Percentiles rank a stretch among this genome's conserved stretches.
These are phyloP conservation scores for Pagetopsis macropterus DNA, from an alignment of 2,797 vertebrate species.

Conservation along the genomic window DNA sequence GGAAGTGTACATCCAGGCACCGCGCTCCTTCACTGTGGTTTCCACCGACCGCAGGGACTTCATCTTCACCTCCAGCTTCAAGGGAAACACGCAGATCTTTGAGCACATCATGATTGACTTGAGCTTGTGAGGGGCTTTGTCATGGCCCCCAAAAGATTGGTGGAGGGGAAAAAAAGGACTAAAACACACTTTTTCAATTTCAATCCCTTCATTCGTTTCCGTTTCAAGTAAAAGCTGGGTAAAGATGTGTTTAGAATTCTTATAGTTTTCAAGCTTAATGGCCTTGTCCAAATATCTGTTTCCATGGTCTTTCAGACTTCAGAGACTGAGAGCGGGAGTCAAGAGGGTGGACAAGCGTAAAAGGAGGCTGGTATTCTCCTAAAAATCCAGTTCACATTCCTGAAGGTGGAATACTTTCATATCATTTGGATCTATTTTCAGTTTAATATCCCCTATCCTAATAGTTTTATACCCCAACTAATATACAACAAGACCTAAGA, in stretches of 20 bases:
- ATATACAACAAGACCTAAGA: conserved; percentile 23
- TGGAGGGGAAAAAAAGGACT: conserved; percentile 37
- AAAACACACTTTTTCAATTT: conserved; percentile 45
- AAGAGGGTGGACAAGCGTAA: conserved; percentile 3
- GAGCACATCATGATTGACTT: conserved; percentile 95
- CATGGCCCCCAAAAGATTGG: conserved; percentile 57
- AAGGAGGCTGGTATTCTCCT: conserved; percentile 7
- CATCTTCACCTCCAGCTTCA: conserved; percentile 97
- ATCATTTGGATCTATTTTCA: conserved; percentile 30
- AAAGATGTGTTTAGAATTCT: conserved; percentile 29
- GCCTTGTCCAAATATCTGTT: conserved; percentile 28
- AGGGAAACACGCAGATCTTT: conserved; percentile 97
- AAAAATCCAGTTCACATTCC: conserved; percentile 29
- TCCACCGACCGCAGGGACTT: conserved; percentile 97
- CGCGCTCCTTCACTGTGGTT: conserved; percentile 96
- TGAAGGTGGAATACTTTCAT: conserved; percentile 7
- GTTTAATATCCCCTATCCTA: conserved; percentile 32
- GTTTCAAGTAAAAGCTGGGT: conserved; percentile 34
- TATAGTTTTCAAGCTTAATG: conserved; percentile 6
- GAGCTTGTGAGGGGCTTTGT: conserved; percentile 85
- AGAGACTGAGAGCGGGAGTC: conserved; percentile 4
- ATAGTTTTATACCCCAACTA: conserved; percentile 51
- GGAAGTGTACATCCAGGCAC: conserved; percentile 96
- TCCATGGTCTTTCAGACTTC: conserved; percentile 30
- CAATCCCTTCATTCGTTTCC: conserved; percentile 39